A percentile compares a stretch with the other conserved stretches of the same genome.
Evolutionary conservation across 2,888 invertebrate genomes (phyloP).

Genomic region (Himalopsyche anomala): DNA sequence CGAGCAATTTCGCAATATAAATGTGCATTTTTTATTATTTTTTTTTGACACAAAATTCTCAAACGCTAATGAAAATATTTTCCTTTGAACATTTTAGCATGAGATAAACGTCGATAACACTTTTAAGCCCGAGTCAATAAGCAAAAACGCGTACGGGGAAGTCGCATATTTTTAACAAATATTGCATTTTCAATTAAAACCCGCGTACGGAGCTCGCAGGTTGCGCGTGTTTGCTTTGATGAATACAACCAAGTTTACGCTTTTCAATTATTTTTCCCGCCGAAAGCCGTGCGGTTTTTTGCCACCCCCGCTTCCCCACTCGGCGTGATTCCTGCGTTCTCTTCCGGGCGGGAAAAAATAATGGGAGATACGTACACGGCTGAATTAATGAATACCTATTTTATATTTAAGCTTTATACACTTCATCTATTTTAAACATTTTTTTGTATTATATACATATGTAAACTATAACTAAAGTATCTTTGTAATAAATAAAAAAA

Average conservation of each 20-base stretch:
- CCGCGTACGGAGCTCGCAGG: conserved; percentile 31
- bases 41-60: too few species aligned
- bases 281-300: conserved; percentile 52
- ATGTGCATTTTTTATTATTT: too few species aligned
- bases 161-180: conserved; percentile 33
- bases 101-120: conserved; percentile 11
- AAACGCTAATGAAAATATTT: not conserved
- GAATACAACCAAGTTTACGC: conserved; percentile 60
- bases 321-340: conserved; percentile 38
- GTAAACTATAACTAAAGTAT: too few species aligned
- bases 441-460: too few species aligned
- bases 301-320: conserved; percentile 21
- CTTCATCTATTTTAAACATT: too few species aligned
- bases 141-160: conserved; percentile 9
- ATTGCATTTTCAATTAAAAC: conserved; percentile 57
- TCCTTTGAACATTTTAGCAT: conserved; percentile 19
- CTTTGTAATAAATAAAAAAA: too few species aligned
- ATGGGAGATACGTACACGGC: conserved; percentile 21
- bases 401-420: too few species aligned
- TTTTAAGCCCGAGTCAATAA: not conserved
- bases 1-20: too few species aligned
- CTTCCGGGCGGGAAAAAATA: conserved; percentile 38
- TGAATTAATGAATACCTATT: not conserved
- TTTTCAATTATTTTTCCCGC: conserved; percentile 61
- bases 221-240: conserved; percentile 56